Evolutionary conservation across 2,888 invertebrate species (phyloP).

Genomic region (Criorhina ranunculi): DNA sequence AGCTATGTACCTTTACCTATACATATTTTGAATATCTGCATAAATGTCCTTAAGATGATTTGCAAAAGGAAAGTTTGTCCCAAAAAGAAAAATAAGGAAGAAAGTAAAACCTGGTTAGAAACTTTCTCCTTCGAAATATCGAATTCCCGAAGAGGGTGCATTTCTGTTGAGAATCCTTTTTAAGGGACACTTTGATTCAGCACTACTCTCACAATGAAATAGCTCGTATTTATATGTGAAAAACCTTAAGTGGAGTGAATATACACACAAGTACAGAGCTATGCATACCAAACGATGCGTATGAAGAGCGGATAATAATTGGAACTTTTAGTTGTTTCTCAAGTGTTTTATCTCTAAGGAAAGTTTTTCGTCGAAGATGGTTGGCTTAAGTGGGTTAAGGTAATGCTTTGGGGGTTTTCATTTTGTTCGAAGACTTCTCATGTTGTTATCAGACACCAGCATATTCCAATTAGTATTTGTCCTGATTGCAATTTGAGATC

Average conservation of each 20-base stretch:
- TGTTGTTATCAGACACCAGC: too few relatives aligned
- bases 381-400: too few relatives aligned
- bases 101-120: conserved; percentile 26
- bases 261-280: neutral
- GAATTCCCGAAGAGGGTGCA: conserved; percentile 22
- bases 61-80: conserved; percentile 43
- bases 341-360: neutral
- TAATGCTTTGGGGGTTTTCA: too few relatives aligned
- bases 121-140: conserved; percentile 55
- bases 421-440: too few relatives aligned
- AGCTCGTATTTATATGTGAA: conserved; percentile 5
- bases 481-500: too few relatives aligned
- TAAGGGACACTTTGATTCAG: conserved; percentile 31
- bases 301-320: conserved; percentile 1
- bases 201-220: conserved; percentile 18
- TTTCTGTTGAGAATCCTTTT: conserved; percentile 16
- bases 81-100: conserved; percentile 30
- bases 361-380: neutral
- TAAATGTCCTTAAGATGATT: conserved; percentile 70
- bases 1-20: too few relatives aligned
- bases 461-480: too few relatives aligned
- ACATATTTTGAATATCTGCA: conserved; percentile 57
- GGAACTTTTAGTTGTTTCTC: neutral
- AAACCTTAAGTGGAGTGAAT: neutral
- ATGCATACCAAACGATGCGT: neutral